Percentiles rank a stretch among this genome's conserved stretches.
Evolutionary conservation across 2,113 vertebrate species (phyloP).

Genomic region (Ptilonorhynchus violaceus): DNA sequence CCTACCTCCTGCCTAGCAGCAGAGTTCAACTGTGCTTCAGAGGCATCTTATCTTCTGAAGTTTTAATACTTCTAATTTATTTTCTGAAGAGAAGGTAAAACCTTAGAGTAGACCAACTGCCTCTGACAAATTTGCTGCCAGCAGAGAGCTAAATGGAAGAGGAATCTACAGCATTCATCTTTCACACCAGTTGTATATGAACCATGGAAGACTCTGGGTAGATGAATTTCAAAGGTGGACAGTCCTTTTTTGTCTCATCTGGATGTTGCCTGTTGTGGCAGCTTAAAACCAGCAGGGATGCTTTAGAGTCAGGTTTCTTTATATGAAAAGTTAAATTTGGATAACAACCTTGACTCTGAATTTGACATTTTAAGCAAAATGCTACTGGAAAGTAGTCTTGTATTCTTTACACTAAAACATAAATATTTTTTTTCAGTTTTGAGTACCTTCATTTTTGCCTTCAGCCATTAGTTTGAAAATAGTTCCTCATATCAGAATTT

Average conservation of each 20-base stretch:
- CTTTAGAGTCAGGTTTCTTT: slow-evolving; percentile 27
- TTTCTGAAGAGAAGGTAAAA: slow-evolving; percentile 61
- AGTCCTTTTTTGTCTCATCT: slow-evolving; percentile 19
- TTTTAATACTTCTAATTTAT: slow-evolving; percentile 60
- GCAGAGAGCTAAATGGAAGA: not conserved
- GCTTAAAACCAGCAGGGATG: slow-evolving; percentile 2
- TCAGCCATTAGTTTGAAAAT: not conserved
- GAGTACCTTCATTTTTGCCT: not conserved
- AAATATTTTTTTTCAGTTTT: not conserved
- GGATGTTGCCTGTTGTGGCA: not conserved
- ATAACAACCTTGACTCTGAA: not conserved
- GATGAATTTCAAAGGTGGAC: slow-evolving; percentile 7
- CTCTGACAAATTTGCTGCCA: not conserved
- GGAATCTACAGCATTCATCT: not conserved
- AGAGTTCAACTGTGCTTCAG: slow-evolving; percentile 57
- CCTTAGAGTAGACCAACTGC: slow-evolving; percentile 40
- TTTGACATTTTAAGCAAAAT: slow-evolving; percentile 19
- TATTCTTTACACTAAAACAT: not conserved
- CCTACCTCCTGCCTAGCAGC: not conserved
- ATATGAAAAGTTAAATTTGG: slow-evolving; percentile 17
- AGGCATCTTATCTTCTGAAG: slow-evolving; percentile 41
- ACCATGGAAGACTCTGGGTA: not conserved
- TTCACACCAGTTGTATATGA: slow-evolving; percentile 7
- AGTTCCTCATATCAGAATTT: not conserved
- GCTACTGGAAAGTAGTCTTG: not conserved